Evolutionary conservation across 35 echinoderm and acorn worm species (phyloP), one percentile per base, ranked within the genome.

Genomic region (Diadema setosum): DNA sequence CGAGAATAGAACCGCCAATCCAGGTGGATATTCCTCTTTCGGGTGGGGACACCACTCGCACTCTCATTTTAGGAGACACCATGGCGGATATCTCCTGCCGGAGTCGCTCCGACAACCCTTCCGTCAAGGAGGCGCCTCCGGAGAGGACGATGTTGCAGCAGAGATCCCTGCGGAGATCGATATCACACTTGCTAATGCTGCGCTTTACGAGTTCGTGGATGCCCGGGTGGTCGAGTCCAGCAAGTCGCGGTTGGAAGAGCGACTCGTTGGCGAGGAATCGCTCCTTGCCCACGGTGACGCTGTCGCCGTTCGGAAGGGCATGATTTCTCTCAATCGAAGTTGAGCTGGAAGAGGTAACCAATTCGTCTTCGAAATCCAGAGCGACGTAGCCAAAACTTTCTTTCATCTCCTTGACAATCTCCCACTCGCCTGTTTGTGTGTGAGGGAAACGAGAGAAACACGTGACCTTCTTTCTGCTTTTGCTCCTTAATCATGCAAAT

Each of bases 1-100:
- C 60, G 12, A 86, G 43, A 31, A 86, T 86, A 23, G 83, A 86
- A 7, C 83, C 83, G 30, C 83, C 83, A 30, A 67, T 86, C 83
- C 83, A 86, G 15, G 45, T 61, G 31, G 58, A 42, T 67, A 67
- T 67, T 64, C 70, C 70, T 12, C 35, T 64, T 44, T 42, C 49
- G 1, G 83, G 83, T 0, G 60, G 35, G 33, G 58, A 21, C 8
- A 16, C 17, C 3, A 86, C 61, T n/a, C 35, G 26, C 5, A 67
- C 24, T 23, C 48, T 69, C n/a, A 64, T 46, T 14, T 26, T 69
- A 5, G 15, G 12, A 16, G 83, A 61, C 7, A 40, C 35, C 83
- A 86, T 24, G 40, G 34, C 27, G 3, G 36, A 25, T 40, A 86
- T 63, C 39, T 86, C 83, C 27, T 86, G 42, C 18, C 25, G 26